A percentile compares a stretch with the other conserved stretches of the same genome.
phyloP scores from a whole-genome alignment of 2,888 invertebrate genomes.

The Cyclophora punctaria region DNA sequence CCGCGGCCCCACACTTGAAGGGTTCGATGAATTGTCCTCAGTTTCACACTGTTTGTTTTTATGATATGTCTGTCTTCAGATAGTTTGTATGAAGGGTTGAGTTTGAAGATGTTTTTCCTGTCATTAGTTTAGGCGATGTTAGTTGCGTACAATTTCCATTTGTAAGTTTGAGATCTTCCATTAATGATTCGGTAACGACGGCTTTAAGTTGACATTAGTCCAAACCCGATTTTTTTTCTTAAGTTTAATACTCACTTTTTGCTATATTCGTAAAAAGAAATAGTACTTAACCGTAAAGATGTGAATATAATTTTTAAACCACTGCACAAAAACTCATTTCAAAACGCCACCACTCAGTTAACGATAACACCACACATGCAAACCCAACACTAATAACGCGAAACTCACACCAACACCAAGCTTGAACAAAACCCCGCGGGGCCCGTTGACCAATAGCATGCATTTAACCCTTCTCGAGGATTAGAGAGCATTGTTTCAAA shows the following conservation, averaged over 20 bases:
- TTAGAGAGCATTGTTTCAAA: constrained; percentile 70
- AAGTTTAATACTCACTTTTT: too few relatives aligned
- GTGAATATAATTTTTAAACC: too few relatives aligned
- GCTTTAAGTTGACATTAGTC: too few relatives aligned
- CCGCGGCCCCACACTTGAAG: constrained; percentile 55
- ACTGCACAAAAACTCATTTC: too few relatives aligned
- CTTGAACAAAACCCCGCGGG: constrained; percentile 40
- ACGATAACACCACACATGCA: constrained; percentile 16
- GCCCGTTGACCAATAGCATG: constrained; percentile 68
- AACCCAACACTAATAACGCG: constrained; percentile 19
- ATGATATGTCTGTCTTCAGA: constrained; percentile 11
- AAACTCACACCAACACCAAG: constrained; percentile 32
- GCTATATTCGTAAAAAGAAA: too few relatives aligned
- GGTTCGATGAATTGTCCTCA: constrained; percentile 47
- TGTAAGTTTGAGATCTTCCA: too few relatives aligned
- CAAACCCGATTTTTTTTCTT: too few relatives aligned
- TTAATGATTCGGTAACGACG: too few relatives aligned
- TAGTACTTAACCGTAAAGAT: too few relatives aligned
- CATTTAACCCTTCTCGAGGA: constrained; percentile 68
- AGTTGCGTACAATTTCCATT: too few relatives aligned
- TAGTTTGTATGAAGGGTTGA: background rate
- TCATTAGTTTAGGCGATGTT: background rate
- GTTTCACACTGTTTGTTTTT: constrained; percentile 31
- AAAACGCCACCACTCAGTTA: background rate
- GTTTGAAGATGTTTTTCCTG: constrained; percentile 4